A percentile compares a stretch with the other conserved stretches of the same genome.
phyloP scores from a whole-genome alignment of 2,888 invertebrate species.

The Strigamia maritima region DNA sequence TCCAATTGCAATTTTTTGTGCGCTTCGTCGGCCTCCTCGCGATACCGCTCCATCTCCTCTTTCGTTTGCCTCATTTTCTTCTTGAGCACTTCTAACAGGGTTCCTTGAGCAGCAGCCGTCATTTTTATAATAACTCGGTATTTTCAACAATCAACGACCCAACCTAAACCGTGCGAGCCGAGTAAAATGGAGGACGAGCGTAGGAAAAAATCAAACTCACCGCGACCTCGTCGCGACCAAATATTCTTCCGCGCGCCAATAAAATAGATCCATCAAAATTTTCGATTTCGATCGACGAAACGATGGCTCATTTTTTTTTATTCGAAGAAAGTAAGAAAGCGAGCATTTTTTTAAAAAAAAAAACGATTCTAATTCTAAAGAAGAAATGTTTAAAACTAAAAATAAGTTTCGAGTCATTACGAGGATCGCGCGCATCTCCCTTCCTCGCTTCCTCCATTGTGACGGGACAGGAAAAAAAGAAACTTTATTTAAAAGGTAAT shows the following conservation, averaged over 20 bases:
- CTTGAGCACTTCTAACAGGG: constrained; percentile 93
- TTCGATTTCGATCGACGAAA: not conserved
- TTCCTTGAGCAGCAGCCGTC: constrained; percentile 61
- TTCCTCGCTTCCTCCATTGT: not conserved
- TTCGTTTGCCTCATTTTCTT: constrained; percentile 99
- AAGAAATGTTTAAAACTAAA: not conserved
- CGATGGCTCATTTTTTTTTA: too few species aligned
- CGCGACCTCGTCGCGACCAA: not conserved
- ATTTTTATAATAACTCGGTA: not conserved
- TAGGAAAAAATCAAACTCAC: not conserved
- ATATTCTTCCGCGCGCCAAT: not conserved
- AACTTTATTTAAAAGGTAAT: too few species aligned
- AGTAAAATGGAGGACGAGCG: constrained; percentile 2
- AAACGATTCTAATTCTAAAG: not conserved
- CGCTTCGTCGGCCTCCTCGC: constrained; percentile 95
- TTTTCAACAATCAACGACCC: not conserved
- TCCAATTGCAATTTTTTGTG: constrained; percentile 92
- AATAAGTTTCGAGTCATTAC: not conserved
- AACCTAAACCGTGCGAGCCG: constrained; percentile 6
- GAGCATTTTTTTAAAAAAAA: too few species aligned
- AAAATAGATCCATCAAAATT: not conserved
- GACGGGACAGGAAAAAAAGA: too few species aligned
- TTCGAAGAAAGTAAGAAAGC: too few species aligned
- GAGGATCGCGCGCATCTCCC: not conserved
- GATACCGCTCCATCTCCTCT: constrained; percentile 98